phyloP scores from a whole-genome alignment of 2,797 vertebrate genomes.

The Parauchenoglanis punctatus region DNA sequence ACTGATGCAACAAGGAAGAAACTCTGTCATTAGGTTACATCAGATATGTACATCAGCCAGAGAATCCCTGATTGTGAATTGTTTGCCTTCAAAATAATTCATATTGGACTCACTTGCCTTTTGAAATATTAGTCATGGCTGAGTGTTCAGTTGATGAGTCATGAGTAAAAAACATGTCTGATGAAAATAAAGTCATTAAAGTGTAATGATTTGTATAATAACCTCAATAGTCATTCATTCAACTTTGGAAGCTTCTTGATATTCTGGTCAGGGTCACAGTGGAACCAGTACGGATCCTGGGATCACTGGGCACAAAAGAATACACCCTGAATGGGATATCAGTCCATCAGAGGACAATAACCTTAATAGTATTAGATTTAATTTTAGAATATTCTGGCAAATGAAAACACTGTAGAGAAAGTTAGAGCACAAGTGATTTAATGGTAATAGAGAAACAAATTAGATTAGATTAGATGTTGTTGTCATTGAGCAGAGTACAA shows the following conservation, averaged over 20 bases:
- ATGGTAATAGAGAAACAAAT: background rate
- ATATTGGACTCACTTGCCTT: background rate
- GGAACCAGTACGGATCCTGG: background rate
- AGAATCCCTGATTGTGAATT: background rate
- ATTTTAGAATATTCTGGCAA: background rate
- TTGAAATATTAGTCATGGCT: background rate
- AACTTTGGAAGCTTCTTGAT: background rate
- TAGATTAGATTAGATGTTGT: background rate
- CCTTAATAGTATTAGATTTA: background rate
- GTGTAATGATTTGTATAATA: constrained; percentile 5
- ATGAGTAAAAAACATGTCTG: background rate
- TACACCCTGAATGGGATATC: background rate
- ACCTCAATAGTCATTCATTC: background rate
- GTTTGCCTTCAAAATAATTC: background rate
- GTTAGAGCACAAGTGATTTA: background rate
- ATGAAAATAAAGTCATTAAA: background rate
- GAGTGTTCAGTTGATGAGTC: background rate
- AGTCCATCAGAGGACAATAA: too few relatives aligned
- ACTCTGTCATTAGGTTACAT: background rate
- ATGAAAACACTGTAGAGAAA: background rate
- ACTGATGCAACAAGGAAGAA: background rate
- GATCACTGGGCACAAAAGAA: background rate
- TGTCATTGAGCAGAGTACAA: background rate
- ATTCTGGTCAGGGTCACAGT: background rate
- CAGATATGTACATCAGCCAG: background rate